Evolutionary conservation across 2,888 invertebrate species (phyloP), one percentile per base, ranked within the genome.

Genomic region (Scrobipalpa atriplicella): DNA sequence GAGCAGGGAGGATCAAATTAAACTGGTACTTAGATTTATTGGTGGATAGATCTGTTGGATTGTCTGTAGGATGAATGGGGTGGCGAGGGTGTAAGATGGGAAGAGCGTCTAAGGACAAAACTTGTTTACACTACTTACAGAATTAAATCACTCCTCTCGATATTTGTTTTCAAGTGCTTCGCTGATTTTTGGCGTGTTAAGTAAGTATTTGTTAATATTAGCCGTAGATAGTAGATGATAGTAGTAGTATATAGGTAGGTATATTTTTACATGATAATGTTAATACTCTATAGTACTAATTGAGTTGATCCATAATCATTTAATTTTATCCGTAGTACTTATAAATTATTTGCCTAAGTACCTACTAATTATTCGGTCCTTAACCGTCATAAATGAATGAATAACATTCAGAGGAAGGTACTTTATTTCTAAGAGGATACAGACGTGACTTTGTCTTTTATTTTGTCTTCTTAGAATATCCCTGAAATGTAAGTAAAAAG

Each of bases 101-200:
- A 73, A 76, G 74, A 79, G 76, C 79, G 78, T 81, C 83, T 83
- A 81, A 80, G 78, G 80, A 82, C 78, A 80, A 80, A 89, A 90
- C 85, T 87, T 91, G 90, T 91, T 90, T 90, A 88, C 85, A 86
- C 84, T 87, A 90, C 86, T 91, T 89, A 85, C 81, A 79, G 85
- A 88, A 90, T 90, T 88, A 89, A 90, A 89, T 88, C 83, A 81
- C 81, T 85, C 75, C 74, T 77, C 77, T 81, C 73, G 77, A 80
- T 84, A 83, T 86, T 86, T 83, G 78, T 76, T 80, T 76, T 75
- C 68, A 77, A 84, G 78, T 79, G 76, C 78, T 77, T 72, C 72
- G 67, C 73, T 72, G 73, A 75, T 74, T 81, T 78, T 78, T 77
- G 62, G 21, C 39, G 62, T 58, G 56, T 38, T 54, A 43, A 56